These are phyloP conservation scores for Holacanthella duospinosa DNA, from an alignment of 2,888 invertebrate species.

Conservation along the genomic window DNA sequence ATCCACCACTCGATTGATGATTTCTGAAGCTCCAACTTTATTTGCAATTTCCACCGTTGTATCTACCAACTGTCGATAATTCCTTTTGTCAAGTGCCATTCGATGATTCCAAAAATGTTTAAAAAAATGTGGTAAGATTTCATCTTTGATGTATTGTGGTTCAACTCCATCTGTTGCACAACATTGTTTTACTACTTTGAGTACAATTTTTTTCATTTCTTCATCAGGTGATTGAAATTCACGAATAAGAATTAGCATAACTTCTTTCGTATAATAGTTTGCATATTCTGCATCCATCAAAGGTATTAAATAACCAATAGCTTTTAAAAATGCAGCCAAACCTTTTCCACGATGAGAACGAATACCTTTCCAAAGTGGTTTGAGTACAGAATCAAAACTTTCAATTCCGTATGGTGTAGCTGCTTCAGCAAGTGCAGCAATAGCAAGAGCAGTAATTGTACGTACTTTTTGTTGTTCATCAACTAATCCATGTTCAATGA, in stretches of 20 bases:
- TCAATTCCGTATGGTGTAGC: constrained; percentile 99
- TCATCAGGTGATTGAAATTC: constrained; percentile 99
- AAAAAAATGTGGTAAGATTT: constrained; percentile 96
- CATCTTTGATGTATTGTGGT: constrained; percentile 97
- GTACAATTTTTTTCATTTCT: constrained; percentile 99
- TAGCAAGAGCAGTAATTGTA: constrained; percentile 95
- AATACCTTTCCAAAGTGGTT: constrained; percentile 94
- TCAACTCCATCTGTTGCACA: constrained; percentile 99
- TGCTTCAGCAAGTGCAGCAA: constrained; percentile 96
- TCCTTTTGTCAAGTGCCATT: constrained; percentile 96
- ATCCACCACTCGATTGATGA: constrained; percentile 95
- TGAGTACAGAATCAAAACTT: constrained; percentile 97
- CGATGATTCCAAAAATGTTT: constrained; percentile 99
- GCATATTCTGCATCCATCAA: constrained; percentile 99
- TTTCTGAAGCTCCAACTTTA: constrained; percentile 99
- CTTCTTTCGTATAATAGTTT: constrained; percentile 98
- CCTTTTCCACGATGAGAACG: constrained; percentile 53
- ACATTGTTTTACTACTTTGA: constrained; percentile 98
- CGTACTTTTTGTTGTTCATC: constrained; percentile 96
- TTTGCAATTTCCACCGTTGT: constrained; percentile 99
- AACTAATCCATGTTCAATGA: constrained; percentile 94
- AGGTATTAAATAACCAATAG: constrained; percentile 97
- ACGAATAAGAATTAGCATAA: constrained; percentile 94
- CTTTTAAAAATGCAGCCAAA: constrained; percentile 96
- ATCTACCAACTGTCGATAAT: constrained; percentile 94